Percentiles rank a stretch among this genome's conserved stretches.
phyloP scores from a whole-genome alignment of 1,140 invertebrate species.

The Glomeris maerens region DNA sequence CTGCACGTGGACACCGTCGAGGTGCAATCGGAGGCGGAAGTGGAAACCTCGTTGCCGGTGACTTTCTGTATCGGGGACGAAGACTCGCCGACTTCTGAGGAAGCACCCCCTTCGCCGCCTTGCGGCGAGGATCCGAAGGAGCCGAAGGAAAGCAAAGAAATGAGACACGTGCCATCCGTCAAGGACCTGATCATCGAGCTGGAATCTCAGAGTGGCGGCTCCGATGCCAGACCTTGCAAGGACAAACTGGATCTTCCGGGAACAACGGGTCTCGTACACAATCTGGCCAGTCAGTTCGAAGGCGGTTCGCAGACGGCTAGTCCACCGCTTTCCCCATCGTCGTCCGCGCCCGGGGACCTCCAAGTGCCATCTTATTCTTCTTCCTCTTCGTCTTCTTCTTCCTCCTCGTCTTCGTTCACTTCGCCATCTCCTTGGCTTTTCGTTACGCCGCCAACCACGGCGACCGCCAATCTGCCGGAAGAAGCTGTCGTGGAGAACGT shows the following conservation, averaged over 20 bases:
- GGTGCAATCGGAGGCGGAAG: background rate
- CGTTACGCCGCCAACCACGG: background rate
- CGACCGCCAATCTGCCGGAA: background rate
- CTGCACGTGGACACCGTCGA: background rate
- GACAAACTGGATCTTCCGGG: constrained; percentile 26
- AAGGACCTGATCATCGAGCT: constrained; percentile 48
- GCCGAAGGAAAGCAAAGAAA: too few species aligned
- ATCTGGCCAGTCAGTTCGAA: constrained; percentile 45
- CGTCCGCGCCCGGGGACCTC: constrained; percentile 20
- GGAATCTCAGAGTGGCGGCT: constrained; percentile 37
- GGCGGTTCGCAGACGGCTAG: constrained; percentile 31
- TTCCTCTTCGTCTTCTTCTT: background rate
- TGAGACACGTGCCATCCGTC: constrained; percentile 31
- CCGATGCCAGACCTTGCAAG: constrained; percentile 9
- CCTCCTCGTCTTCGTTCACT: constrained; percentile 17
- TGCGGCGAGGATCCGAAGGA: too few species aligned
- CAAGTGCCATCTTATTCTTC: constrained; percentile 21
- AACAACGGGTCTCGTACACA: constrained; percentile 45
- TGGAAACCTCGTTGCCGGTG: background rate
- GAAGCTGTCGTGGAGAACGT: background rate
- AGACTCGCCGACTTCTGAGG: constrained; percentile 22
- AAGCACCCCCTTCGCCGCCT: constrained; percentile 14
- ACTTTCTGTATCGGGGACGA: constrained; percentile 8
- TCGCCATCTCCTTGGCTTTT: background rate
- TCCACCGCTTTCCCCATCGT: constrained; percentile 22